Percentiles rank a stretch among this genome's conserved stretches.
Evolutionary conservation across 2,797 vertebrate species (phyloP).

Genomic region (Pristis pectinata): DNA sequence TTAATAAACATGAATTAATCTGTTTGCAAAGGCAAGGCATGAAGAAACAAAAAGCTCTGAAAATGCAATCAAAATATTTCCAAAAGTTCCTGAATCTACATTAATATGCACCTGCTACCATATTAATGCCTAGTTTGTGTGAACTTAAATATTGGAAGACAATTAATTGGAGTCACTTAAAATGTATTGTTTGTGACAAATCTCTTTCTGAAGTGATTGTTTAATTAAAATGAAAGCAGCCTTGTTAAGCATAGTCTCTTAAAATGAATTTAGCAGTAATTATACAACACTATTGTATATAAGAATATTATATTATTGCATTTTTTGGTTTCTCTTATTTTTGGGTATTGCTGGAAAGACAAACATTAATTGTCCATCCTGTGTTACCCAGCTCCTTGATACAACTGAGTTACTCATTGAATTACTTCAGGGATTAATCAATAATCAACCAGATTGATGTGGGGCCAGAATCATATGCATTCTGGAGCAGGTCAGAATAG

Average conservation of each 20-base stretch:
- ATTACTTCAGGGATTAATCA: neutral
- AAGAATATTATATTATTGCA: neutral
- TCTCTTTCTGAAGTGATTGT: neutral
- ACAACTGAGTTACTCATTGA: neutral
- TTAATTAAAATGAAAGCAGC: slow-evolving; percentile 31
- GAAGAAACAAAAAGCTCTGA: slow-evolving; percentile 52
- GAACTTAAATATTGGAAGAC: slow-evolving; percentile 9
- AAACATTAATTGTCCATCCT: neutral
- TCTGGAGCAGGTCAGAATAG: neutral
- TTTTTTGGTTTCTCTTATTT: no score
- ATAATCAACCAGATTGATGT: neutral
- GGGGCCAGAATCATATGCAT: neutral
- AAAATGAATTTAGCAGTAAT: slow-evolving; percentile 12
- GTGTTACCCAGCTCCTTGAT: neutral
- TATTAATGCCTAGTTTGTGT: neutral
- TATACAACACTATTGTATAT: neutral
- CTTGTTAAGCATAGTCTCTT: slow-evolving; percentile 17
- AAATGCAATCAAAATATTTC: slow-evolving; percentile 61
- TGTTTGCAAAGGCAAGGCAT: slow-evolving; percentile 68
- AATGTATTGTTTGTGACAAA: neutral
- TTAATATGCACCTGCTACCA: slow-evolving; percentile 11
- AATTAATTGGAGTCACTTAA: slow-evolving; percentile 28
- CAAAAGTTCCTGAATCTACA: slow-evolving; percentile 52
- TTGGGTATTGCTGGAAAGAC: neutral
- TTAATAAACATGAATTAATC: slow-evolving; percentile 75